Conservation (phyloP, 2,888 invertebrate species). For the Galerucella nymphaeae region DNA sequence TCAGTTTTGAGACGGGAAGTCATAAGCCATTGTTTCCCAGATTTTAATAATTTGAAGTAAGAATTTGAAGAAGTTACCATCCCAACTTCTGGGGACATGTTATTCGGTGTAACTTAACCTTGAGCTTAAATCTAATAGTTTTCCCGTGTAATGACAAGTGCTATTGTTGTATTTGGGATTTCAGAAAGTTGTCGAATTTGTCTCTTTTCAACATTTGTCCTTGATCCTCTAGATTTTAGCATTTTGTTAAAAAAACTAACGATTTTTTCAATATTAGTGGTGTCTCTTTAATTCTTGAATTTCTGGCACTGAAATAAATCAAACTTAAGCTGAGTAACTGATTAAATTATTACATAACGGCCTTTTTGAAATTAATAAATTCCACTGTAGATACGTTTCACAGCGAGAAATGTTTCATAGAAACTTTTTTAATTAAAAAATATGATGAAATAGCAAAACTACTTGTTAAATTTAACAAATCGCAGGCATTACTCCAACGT, state of each 20-base stretch:
- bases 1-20: too few relatives aligned
- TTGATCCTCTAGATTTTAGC: too few relatives aligned
- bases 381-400: neutral
- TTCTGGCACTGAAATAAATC: neutral
- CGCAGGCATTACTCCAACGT: neutral
- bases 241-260: neutral
- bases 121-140: too few relatives aligned
- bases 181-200: too few relatives aligned
- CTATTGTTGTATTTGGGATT: too few relatives aligned
- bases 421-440: conserved; percentile 1
- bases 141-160: too few relatives aligned
- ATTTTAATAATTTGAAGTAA: too few relatives aligned
- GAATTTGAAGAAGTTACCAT: too few relatives aligned
- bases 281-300: neutral
- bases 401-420: neutral
- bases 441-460: neutral
- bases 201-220: too few relatives aligned
- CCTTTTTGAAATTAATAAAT: neutral
- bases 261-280: neutral
- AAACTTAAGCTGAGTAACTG: neutral
- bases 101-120: too few relatives aligned
- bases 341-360: neutral
- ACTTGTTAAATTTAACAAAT: neutral
- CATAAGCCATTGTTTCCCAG: too few relatives aligned
- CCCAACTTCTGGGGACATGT: too few relatives aligned